Percentiles rank a stretch among this genome's conserved stretches.
Conservation (phyloP, 2,797 vertebrate genomes). For the Tachyglossus aculeatus region DNA sequence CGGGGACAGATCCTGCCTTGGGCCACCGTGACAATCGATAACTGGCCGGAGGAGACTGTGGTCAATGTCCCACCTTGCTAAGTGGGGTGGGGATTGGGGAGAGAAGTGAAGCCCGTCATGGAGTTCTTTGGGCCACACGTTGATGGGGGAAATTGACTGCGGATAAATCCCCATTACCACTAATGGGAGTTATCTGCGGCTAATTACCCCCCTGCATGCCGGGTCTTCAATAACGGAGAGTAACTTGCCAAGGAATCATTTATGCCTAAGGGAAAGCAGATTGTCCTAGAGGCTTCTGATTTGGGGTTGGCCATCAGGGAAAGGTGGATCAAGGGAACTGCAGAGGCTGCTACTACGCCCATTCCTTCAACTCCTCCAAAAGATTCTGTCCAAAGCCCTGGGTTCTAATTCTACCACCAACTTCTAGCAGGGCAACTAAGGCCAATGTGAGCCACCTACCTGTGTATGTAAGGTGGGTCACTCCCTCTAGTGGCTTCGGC, state of each 20-base stretch:
- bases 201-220: accelerated
- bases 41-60: neutral
- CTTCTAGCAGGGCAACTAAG: neutral
- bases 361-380: neutral
- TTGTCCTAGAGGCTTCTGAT: neutral
- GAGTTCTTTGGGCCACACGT: neutral
- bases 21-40: neutral
- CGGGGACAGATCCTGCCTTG: neutral
- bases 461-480: neutral
- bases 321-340: neutral
- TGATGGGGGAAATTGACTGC: neutral
- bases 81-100: neutral
- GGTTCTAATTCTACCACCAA: neutral
- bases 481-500: neutral
- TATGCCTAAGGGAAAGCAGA: accelerated
- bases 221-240: accelerated
- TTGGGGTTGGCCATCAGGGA: neutral
- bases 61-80: neutral
- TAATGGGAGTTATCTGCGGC: neutral
- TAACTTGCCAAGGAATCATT: neutral
- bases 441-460: neutral
- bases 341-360: neutral
- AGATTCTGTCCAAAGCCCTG: neutral
- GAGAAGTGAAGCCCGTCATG: neutral
- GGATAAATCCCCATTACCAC: neutral